phyloP scores from a whole-genome alignment of 2,888 invertebrate genomes.

The Arctia plantaginis region DNA sequence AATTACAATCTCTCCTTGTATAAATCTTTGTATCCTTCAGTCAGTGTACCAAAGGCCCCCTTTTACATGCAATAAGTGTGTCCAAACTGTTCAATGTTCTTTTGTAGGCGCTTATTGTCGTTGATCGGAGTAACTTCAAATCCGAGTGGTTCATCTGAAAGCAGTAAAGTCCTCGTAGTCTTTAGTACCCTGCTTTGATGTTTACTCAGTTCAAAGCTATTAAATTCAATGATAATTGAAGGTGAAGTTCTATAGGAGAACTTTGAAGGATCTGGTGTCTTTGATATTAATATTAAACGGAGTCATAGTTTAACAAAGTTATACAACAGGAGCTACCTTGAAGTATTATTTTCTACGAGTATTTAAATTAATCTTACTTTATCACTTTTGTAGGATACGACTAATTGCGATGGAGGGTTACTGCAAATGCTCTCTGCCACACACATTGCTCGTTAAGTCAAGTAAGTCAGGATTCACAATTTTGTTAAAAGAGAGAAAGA shows the following conservation, averaged over 20 bases:
- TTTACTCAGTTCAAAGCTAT: constrained; percentile 8
- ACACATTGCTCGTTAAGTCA: too few relatives aligned
- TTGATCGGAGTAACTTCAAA: constrained; percentile 4
- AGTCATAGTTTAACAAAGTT: background rate
- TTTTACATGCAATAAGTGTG: background rate
- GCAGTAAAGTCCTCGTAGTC: background rate
- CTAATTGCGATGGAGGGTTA: background rate
- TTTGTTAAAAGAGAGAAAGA: too few relatives aligned
- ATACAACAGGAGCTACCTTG: background rate
- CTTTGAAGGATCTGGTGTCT: background rate
- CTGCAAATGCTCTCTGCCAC: too few relatives aligned
- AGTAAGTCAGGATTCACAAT: too few relatives aligned
- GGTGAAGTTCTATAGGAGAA: constrained; percentile 10
- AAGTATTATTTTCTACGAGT: background rate
- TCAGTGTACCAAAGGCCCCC: background rate
- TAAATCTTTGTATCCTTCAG: background rate
- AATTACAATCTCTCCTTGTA: background rate
- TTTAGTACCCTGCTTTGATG: background rate
- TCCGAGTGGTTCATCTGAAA: background rate
- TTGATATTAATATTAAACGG: constrained; percentile 2
- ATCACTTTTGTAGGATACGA: background rate
- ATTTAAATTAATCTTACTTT: background rate
- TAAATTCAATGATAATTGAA: constrained; percentile 13
- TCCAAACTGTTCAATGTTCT: background rate
- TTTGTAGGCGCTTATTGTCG: background rate